Conservation (phyloP, 2,888 invertebrate genomes). For the Eurois occulta region DNA sequence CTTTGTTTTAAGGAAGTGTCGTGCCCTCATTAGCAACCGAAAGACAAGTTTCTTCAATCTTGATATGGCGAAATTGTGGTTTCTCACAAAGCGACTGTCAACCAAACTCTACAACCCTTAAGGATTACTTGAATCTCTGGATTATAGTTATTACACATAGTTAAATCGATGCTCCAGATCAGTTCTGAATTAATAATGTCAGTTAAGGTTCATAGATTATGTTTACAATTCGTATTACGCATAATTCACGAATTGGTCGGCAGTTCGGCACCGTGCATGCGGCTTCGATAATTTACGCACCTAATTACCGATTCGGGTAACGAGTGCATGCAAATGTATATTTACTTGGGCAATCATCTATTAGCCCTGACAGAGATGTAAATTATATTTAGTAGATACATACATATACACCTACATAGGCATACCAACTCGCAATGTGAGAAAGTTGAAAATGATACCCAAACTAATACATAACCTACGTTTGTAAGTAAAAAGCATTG, state of each 20-base stretch:
- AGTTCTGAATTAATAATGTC: conserved; percentile 39
- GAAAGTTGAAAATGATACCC: conserved; percentile 1
- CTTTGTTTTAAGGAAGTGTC: conserved; percentile 62
- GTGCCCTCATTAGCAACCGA: conserved; percentile 58
- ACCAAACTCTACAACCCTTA: conserved; percentile 24
- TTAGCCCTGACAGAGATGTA: neutral
- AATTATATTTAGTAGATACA: conserved; percentile 5
- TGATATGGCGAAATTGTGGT: conserved; percentile 56
- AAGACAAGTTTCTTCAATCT: conserved; percentile 62
- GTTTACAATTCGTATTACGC: conserved; percentile 55
- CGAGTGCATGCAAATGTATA: conserved; percentile 57
- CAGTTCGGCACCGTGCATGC: conserved; percentile 38
- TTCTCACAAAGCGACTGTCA: conserved; percentile 33
- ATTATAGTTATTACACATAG: conserved; percentile 10
- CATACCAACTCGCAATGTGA: neutral
- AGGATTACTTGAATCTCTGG: conserved; percentile 19
- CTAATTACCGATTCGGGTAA: conserved; percentile 62
- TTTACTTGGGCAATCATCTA: conserved; percentile 46
- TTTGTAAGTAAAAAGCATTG: neutral
- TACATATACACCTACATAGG: neutral
- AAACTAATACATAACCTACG: neutral
- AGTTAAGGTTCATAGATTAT: conserved; percentile 53
- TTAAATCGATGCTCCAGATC: conserved; percentile 31
- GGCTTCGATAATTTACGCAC: conserved; percentile 56
- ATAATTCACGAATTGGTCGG: conserved; percentile 56